These are phyloP conservation scores for Paratrypauchen microcephalus DNA, from an alignment of 2,797 vertebrate genomes.

Conservation along the genomic window DNA sequence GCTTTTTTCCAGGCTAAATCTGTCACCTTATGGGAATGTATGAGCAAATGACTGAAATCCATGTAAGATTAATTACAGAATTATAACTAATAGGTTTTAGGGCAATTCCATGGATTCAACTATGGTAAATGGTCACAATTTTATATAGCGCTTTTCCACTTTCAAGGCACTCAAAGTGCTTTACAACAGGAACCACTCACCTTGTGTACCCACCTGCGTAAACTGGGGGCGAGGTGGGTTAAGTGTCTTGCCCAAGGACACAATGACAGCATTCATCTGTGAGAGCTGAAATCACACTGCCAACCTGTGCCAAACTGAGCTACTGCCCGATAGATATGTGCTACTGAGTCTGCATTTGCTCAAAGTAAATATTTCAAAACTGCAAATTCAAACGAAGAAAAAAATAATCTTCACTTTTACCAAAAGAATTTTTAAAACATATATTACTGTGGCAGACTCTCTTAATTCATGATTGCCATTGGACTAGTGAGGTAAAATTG, in stretches of 20 bases:
- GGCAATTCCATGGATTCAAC: slow-evolving; percentile 6
- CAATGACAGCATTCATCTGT: too few species aligned
- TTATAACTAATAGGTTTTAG: neutral
- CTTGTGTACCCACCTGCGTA: too few species aligned
- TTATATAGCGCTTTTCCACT: too few species aligned
- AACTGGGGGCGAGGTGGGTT: too few species aligned
- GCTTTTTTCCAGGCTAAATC: slow-evolving; percentile 1
- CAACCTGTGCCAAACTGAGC: too few species aligned
- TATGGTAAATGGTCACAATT: too few species aligned
- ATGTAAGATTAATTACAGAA: slow-evolving; percentile 4
- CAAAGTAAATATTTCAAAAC: slow-evolving; percentile 9
- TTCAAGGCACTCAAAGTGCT: too few species aligned
- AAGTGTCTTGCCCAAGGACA: too few species aligned
- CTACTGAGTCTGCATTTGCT: slow-evolving; percentile 8
- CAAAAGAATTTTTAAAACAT: slow-evolving; percentile 25
- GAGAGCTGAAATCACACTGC: too few species aligned
- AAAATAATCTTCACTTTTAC: slow-evolving; percentile 4
- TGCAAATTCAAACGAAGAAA: slow-evolving; percentile 8
- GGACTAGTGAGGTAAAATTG: slow-evolving; percentile 32
- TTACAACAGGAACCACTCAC: too few species aligned
- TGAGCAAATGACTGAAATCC: neutral
- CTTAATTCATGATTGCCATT: slow-evolving; percentile 12
- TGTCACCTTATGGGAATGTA: slow-evolving; percentile 10
- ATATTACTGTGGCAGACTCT: slow-evolving; percentile 14
- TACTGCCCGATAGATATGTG: slow-evolving; percentile 1